phyloP scores from a whole-genome alignment of 2,113 vertebrate species.

The Lipophrys pholis region DNA sequence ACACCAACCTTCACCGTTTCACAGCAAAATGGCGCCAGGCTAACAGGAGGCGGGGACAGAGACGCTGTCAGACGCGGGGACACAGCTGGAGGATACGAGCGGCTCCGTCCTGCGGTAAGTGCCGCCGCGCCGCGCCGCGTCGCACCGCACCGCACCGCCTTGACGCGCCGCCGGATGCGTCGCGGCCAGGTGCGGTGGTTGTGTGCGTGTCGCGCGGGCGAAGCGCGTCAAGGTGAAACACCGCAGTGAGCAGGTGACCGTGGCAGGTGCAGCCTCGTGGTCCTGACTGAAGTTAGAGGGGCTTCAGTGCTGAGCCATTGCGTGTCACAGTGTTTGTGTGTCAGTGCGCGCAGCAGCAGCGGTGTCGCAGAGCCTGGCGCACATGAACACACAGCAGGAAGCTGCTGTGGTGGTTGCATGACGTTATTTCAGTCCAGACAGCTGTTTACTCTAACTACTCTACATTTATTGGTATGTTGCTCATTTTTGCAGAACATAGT shows the following conservation, averaged over 20 bases:
- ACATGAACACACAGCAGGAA: too few relatives aligned
- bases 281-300: neutral
- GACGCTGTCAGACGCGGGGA: slow-evolving; percentile 60
- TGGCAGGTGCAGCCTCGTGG: neutral
- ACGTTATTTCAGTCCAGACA: too few relatives aligned
- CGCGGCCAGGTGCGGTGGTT: slow-evolving; percentile 4
- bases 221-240: neutral
- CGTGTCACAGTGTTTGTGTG: neutral
- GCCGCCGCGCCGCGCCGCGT: neutral
- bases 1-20: slow-evolving; percentile 75
- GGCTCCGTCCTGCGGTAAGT: slow-evolving; percentile 70
- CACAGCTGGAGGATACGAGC: slow-evolving; percentile 43
- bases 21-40: slow-evolving; percentile 81
- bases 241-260: slow-evolving; percentile 23
- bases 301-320: neutral
- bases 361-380: slow-evolving; percentile 26
- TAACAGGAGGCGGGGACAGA: slow-evolving; percentile 41
- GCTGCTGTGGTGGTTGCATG: too few relatives aligned
- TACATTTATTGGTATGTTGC: too few relatives aligned
- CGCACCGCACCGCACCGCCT: neutral
- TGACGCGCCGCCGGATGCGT: slow-evolving; percentile 21
- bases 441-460: too few relatives aligned
- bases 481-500: too few relatives aligned
- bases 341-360: neutral
- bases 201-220: slow-evolving; percentile 7